Evolutionary conservation across 2,888 invertebrate species (phyloP), one percentile per base, ranked within the genome.

Genomic region (Drosophila tripunctata): DNA sequence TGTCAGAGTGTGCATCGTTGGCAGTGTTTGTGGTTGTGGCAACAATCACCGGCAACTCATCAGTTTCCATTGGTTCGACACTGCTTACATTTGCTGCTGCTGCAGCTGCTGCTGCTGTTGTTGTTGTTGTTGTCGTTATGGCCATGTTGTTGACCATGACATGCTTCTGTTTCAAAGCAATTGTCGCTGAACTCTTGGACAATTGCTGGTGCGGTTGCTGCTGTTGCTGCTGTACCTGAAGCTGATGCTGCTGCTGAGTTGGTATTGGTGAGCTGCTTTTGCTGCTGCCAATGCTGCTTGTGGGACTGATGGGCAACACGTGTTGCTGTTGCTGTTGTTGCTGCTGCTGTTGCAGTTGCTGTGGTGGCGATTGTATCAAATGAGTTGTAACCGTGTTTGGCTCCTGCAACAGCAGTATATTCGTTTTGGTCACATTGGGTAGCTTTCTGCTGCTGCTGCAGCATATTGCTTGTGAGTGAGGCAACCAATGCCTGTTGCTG

Each of bases 271-370:
- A 83, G 52, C 79, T 88, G 71, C 82, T 81, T 65, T 88, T 89
- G 67, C 89, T 88, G 65, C 83, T 81, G 50, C 77, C 75, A 51
- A 89, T 78, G 71, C 82, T 89, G 75, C 89, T 84, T 74, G 90
- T 91, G 71, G 91, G 90, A 84, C 91, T 91, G 55, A 91, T 90
- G 74, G 91, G 91, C 83, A 91, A 84, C 65, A 89, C 88, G 78
- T 89, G 89, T 0, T 71, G 79, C 4, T 83, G 77, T 2, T 84
- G 87, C 48, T 82, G 79, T 10, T 78, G 69, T 33, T 71, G 63
- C 38, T 67, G 75, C 47, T 83, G 77, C 3, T 84, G 87, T 47
- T 82, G 79, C 10, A 78, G 69, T 33, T 71, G 63, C 38, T 67
- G 75, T 45, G 74, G 63, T n/a, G 86, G 51, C 3, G 83, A 61